phyloP scores from a whole-genome alignment of 1,140 invertebrate genomes.

The Eupeodes corollae region DNA sequence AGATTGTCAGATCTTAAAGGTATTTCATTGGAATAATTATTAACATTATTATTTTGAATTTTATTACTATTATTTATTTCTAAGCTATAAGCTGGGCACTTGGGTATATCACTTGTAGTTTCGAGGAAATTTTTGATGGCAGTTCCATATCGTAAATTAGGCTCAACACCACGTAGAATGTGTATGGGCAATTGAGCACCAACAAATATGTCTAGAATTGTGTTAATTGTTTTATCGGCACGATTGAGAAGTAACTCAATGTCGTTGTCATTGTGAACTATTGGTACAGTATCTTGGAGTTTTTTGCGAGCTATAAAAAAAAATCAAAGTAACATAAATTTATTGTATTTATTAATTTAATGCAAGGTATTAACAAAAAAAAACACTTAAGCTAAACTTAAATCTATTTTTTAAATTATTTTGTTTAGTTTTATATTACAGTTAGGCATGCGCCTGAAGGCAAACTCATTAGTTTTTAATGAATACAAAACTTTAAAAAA shows the following conservation, averaged over 20 bases:
- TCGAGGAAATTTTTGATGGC: conserved; percentile 20
- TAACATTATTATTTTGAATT: background rate
- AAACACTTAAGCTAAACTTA: no score
- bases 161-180: conserved; percentile 32
- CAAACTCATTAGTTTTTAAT: no score
- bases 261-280: conserved; percentile 50
- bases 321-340: conserved; percentile 5
- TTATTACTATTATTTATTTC: background rate
- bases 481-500: no score
- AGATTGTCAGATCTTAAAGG: background rate
- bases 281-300: conserved; percentile 45
- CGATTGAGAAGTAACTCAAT: conserved; percentile 40
- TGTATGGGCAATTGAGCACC: conserved; percentile 29
- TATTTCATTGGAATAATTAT: conserved; percentile 5
- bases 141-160: conserved; percentile 30
- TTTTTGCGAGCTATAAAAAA: conserved; percentile 48
- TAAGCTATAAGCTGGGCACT: conserved; percentile 1
- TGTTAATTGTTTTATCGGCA: conserved; percentile 15
- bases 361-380: no score
- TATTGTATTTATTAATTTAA: no score
- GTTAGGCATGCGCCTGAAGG: no score
- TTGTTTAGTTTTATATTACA: no score
- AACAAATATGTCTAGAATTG: conserved; percentile 35
- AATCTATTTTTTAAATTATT: no score
- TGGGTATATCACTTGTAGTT: conserved; percentile 2